phyloP scores from a whole-genome alignment of 2,888 invertebrate species.

The Athalia rosae region DNA sequence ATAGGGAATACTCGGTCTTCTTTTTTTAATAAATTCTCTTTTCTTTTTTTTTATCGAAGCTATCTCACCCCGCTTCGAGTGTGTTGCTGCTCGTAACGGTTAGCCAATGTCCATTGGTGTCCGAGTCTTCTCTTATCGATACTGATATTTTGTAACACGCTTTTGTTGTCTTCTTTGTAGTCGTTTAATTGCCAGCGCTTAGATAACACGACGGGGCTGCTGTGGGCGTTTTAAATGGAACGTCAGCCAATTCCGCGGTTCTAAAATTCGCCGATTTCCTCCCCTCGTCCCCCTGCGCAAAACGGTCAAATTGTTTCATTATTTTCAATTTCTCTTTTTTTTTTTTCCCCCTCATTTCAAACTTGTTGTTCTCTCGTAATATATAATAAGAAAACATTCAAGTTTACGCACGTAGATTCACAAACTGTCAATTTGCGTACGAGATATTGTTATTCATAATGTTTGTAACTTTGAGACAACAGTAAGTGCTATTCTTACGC shows the following conservation, averaged over 20 bases:
- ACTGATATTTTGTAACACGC: constrained; percentile 39
- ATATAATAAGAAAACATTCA: neutral
- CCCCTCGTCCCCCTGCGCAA: too few relatives aligned
- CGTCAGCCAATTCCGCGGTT: constrained; percentile 20
- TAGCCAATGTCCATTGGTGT: constrained; percentile 28
- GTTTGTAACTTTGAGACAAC: neutral
- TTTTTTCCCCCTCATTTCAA: neutral
- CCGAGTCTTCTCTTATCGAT: constrained; percentile 27
- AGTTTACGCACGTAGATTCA: neutral
- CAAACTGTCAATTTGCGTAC: neutral
- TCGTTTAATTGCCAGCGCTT: constrained; percentile 4
- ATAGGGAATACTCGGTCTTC: constrained; percentile 17
- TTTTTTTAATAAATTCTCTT: neutral
- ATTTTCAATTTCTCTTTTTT: neutral
- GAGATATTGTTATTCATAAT: neutral
- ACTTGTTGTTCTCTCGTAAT: neutral
- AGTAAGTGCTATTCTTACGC: too few relatives aligned
- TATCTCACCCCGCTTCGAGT: neutral
- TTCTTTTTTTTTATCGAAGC: neutral
- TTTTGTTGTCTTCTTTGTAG: constrained; percentile 29
- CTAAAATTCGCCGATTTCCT: neutral
- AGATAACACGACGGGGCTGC: constrained; percentile 15
- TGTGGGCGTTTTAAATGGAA: neutral
- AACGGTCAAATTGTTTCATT: neutral
- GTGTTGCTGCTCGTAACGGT: constrained; percentile 22